Conservation (phyloP, 2,888 invertebrate genomes). For the Drosophila stalkeri region DNA sequence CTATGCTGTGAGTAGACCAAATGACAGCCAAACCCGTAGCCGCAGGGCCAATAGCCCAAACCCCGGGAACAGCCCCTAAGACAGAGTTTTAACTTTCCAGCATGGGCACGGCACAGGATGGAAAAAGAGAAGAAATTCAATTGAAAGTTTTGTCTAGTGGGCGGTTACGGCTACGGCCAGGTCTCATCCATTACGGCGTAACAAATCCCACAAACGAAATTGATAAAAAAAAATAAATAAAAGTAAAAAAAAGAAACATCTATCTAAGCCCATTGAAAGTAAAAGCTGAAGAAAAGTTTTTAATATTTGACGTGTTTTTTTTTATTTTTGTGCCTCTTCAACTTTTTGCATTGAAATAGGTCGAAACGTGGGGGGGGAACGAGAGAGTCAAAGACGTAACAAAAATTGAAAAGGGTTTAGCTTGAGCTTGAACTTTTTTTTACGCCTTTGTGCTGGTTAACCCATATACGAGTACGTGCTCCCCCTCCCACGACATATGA, state of each 20-base stretch:
- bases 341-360: constrained; percentile 61
- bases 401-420: constrained; percentile 83
- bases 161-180: constrained; percentile 61
- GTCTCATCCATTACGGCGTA: constrained; percentile 73
- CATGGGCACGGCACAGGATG: neutral
- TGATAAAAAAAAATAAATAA: constrained; percentile 62
- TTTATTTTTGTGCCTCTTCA: constrained; percentile 26
- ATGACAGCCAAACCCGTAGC: constrained; percentile 59
- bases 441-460: constrained; percentile 41
- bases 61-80: constrained; percentile 47
- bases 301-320: constrained; percentile 76
- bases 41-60: constrained; percentile 34
- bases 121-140: constrained; percentile 68
- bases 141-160: constrained; percentile 81
- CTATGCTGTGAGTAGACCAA: constrained; percentile 47
- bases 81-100: constrained; percentile 60
- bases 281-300: constrained; percentile 76
- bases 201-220: constrained; percentile 82
- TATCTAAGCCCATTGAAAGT: constrained; percentile 64
- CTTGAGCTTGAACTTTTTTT: constrained; percentile 74
- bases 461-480: constrained; percentile 59
- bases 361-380: constrained; percentile 17
- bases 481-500: constrained; percentile 32
- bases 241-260: constrained; percentile 20
- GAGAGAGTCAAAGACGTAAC: constrained; percentile 20